phyloP scores from a whole-genome alignment of 2,888 invertebrate genomes.

The Dioctria rufipes region DNA sequence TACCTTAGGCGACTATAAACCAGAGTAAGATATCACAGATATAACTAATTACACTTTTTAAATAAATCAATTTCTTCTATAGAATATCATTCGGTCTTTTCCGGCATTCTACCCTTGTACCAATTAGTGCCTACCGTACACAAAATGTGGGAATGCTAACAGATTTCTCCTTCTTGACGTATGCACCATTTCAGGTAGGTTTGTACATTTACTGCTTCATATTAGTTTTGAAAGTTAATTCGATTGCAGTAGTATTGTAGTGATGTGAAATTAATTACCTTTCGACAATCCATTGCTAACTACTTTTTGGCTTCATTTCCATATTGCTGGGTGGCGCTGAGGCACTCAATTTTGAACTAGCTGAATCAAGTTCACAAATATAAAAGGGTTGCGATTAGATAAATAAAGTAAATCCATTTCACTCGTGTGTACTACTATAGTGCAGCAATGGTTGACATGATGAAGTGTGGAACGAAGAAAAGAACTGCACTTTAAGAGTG shows the following conservation, averaged over 20 bases:
- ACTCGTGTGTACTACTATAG: too few relatives aligned
- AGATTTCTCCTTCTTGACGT: constrained; percentile 79
- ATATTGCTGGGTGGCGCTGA: too few relatives aligned
- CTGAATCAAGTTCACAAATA: too few relatives aligned
- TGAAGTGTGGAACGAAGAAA: too few relatives aligned
- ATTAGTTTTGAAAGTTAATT: constrained; percentile 62
- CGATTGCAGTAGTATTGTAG: background rate
- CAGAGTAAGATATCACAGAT: constrained; percentile 75
- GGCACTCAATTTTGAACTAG: too few relatives aligned
- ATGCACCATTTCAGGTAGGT: constrained; percentile 73
- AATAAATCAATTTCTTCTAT: constrained; percentile 56
- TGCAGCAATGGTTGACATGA: too few relatives aligned
- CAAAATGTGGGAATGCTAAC: constrained; percentile 83
- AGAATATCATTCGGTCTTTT: constrained; percentile 83
- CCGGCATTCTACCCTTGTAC: constrained; percentile 74
- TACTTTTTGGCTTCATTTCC: too few relatives aligned
- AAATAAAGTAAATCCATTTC: too few relatives aligned
- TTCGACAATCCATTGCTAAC: too few relatives aligned
- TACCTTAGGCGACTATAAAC: constrained; percentile 73
- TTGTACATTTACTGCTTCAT: constrained; percentile 59
- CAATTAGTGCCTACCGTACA: constrained; percentile 80
- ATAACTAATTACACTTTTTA: constrained; percentile 9
- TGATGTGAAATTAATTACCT: background rate
- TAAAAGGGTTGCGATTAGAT: too few relatives aligned
- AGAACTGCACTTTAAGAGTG: too few relatives aligned